Evolutionary conservation across 2,113 vertebrate genomes (phyloP).

Genomic region (Serilophus lunatus): DNA sequence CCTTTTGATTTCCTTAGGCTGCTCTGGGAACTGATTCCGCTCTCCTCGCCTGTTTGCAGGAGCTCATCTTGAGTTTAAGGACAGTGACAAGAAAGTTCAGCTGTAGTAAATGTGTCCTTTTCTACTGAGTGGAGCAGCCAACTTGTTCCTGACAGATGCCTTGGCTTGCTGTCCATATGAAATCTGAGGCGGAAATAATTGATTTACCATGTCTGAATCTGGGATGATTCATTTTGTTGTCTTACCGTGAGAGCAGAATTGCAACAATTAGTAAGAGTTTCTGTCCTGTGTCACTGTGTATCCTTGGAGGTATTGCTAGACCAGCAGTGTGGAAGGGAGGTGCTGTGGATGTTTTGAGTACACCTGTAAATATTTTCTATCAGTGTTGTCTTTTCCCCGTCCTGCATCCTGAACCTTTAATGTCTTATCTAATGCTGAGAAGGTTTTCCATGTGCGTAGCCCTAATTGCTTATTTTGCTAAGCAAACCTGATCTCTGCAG

Average conservation of each 20-base stretch:
- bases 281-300: neutral
- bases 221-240: neutral
- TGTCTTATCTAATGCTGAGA: neutral
- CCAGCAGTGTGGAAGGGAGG: neutral
- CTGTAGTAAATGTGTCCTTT: neutral
- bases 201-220: neutral
- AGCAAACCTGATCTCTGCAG: neutral
- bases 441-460: neutral
- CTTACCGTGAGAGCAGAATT: neutral
- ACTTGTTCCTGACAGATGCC: neutral
- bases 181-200: neutral
- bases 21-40: neutral
- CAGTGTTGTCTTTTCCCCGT: neutral
- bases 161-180: neutral
- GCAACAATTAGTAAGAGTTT: neutral
- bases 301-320: neutral
- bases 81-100: neutral
- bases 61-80: neutral
- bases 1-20: neutral
- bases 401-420: neutral
- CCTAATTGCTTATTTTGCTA: neutral
- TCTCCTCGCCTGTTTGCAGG: neutral
- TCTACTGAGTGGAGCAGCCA: neutral
- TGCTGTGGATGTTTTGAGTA: neutral
- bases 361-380: neutral